phyloP scores from a whole-genome alignment of 2,888 invertebrate genomes.

The Oscheius sp. region DNA sequence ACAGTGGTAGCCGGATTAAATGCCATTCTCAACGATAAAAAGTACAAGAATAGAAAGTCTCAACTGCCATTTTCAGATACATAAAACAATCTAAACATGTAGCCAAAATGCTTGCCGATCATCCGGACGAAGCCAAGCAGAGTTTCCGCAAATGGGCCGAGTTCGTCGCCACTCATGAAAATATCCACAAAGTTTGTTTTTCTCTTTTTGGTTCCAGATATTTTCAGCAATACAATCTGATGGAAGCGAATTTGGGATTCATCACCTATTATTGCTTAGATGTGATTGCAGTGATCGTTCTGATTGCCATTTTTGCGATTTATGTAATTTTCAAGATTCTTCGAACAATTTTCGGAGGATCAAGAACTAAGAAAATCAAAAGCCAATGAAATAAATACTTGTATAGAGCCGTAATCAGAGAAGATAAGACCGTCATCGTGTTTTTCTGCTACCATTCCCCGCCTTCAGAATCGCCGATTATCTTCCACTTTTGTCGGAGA shows the following conservation, averaged over 20 bases:
- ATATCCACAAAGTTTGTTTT: slow-evolving; percentile 34
- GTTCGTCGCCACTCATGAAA: slow-evolving; percentile 38
- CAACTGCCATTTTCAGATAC: background rate
- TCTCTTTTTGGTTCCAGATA: background rate
- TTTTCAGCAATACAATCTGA: slow-evolving; percentile 35
- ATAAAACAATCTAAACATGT: background rate
- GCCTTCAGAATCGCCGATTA: too few relatives aligned
- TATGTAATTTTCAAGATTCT: background rate
- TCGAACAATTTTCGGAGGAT: background rate
- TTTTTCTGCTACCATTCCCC: too few relatives aligned
- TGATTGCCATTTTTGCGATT: background rate
- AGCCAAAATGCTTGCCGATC: slow-evolving; percentile 18
- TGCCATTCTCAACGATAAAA: background rate
- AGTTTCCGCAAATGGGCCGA: slow-evolving; percentile 47
- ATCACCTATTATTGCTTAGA: slow-evolving; percentile 41
- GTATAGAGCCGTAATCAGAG: too few relatives aligned
- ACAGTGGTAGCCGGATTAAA: background rate
- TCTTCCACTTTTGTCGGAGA: background rate
- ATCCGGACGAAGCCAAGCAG: slow-evolving; percentile 38
- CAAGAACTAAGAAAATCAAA: too few relatives aligned
- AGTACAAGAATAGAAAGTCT: background rate
- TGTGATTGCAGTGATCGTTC: background rate
- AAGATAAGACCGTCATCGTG: too few relatives aligned
- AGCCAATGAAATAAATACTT: too few relatives aligned
- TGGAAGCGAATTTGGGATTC: slow-evolving; percentile 29